Evolutionary conservation across 2,888 invertebrate species (phyloP).

Genomic region (Drosophila histrio): DNA sequence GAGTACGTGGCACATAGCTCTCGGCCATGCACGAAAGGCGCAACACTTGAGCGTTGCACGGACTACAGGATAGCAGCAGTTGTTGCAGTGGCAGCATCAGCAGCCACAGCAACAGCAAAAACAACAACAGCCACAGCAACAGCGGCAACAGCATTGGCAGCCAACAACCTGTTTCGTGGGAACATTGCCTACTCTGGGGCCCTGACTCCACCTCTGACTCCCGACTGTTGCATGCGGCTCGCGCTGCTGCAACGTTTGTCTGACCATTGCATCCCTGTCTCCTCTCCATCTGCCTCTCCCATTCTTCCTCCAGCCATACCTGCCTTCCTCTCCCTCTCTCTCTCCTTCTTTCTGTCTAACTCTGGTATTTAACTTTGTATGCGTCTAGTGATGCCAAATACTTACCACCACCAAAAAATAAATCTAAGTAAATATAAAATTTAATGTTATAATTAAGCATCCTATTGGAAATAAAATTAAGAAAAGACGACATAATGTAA

Average conservation of each 20-base stretch:
- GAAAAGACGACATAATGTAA: too few relatives aligned
- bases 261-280: slow-evolving; percentile 55
- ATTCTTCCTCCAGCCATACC: not conserved
- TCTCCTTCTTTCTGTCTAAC: not conserved
- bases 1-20: slow-evolving; percentile 76
- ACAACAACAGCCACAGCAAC: slow-evolving; percentile 16
- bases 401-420: too few relatives aligned
- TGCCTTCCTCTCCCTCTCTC: not conserved
- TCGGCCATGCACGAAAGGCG: slow-evolving; percentile 75
- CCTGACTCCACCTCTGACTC: slow-evolving; percentile 60
- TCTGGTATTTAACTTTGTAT: not conserved
- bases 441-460: too few relatives aligned
- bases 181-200: slow-evolving; percentile 82
- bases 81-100: slow-evolving; percentile 12
- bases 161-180: slow-evolving; percentile 84
- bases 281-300: not conserved
- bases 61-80: slow-evolving; percentile 39
- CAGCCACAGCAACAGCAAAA: slow-evolving; percentile 21
- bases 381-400: too few relatives aligned
- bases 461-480: too few relatives aligned
- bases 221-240: slow-evolving; percentile 41
- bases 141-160: slow-evolving; percentile 17
- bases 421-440: too few relatives aligned
- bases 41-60: slow-evolving; percentile 68
- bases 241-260: slow-evolving; percentile 47